Percentiles rank a stretch among this genome's conserved stretches.
phyloP scores from a whole-genome alignment of 2,113 vertebrate genomes.

The Crotalus horridus region DNA sequence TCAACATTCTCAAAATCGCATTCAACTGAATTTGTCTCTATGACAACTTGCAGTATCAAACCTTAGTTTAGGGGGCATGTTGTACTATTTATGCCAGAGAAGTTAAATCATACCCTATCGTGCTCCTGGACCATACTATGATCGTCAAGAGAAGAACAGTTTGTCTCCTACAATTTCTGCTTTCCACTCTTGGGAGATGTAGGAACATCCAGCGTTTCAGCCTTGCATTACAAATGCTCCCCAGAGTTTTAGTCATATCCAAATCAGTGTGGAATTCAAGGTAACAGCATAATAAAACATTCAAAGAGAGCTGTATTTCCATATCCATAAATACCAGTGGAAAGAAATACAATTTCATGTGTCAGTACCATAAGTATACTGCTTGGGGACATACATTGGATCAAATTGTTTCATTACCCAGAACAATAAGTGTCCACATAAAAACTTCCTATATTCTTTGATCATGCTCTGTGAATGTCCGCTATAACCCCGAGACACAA shows the following conservation, averaged over 20 bases:
- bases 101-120: neutral
- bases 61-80: neutral
- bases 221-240: neutral
- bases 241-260: neutral
- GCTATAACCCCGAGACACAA: conserved; percentile 24
- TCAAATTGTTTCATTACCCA: conserved; percentile 35
- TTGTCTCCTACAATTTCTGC: neutral
- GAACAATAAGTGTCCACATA: conserved; percentile 15
- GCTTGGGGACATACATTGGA: conserved; percentile 14
- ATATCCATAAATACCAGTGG: conserved; percentile 26
- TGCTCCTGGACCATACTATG: neutral
- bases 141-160: neutral
- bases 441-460: conserved; percentile 20
- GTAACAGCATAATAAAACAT: conserved; percentile 14
- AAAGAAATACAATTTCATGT: conserved; percentile 31
- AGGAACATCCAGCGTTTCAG: neutral
- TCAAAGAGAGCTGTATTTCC: conserved; percentile 18
- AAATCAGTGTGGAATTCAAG: conserved; percentile 10
- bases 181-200: neutral
- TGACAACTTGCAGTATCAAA: neutral
- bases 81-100: neutral
- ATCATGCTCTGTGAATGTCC: conserved; percentile 20
- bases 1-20: neutral
- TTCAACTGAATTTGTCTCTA: neutral
- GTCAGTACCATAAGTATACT: conserved; percentile 4